A percentile compares a stretch with the other conserved stretches of the same genome.
Conservation (phyloP, 2,113 vertebrate species). For the Reinhardtius hippoglossoides region DNA sequence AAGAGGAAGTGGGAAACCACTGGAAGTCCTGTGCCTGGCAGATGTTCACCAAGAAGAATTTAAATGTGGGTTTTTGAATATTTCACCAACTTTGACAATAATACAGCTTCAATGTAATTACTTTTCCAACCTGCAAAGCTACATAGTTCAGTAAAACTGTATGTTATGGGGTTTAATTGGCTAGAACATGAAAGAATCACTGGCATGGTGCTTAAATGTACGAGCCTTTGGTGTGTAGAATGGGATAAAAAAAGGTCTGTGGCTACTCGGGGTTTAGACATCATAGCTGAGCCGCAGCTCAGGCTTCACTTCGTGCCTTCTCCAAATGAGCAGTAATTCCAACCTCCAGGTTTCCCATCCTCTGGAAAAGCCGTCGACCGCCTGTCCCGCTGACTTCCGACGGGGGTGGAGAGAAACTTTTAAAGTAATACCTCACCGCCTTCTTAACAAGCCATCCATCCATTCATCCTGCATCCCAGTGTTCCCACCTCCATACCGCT, state of each 20-base stretch:
- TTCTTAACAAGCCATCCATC: conserved; percentile 72
- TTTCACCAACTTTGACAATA: background rate
- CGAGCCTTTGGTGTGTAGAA: background rate
- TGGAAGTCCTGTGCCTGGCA: background rate
- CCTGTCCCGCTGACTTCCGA: conserved; percentile 76
- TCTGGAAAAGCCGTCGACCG: conserved; percentile 79
- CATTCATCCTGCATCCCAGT: conserved; percentile 61
- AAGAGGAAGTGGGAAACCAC: background rate
- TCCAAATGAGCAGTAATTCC: conserved; percentile 66
- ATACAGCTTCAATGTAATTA: background rate
- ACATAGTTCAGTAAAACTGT: background rate
- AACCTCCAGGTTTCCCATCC: conserved; percentile 82
- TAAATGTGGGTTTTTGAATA: background rate
- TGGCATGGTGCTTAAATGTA: background rate
- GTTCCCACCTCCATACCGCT: conserved; percentile 66
- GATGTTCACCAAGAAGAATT: background rate
- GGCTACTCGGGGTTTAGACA: conserved; percentile 1
- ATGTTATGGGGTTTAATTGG: background rate
- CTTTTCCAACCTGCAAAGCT: background rate
- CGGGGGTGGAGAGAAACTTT: conserved; percentile 78
- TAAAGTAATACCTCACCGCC: conserved; percentile 79
- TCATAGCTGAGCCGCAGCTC: conserved; percentile 32
- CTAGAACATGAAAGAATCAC: background rate
- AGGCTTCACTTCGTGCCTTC: conserved; percentile 25
- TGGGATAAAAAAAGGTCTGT: background rate